Percentiles rank a stretch among this genome's conserved stretches.
These are phyloP conservation scores for Laothoe populi DNA, from an alignment of 2,888 invertebrate genomes.

Conservation along the genomic window DNA sequence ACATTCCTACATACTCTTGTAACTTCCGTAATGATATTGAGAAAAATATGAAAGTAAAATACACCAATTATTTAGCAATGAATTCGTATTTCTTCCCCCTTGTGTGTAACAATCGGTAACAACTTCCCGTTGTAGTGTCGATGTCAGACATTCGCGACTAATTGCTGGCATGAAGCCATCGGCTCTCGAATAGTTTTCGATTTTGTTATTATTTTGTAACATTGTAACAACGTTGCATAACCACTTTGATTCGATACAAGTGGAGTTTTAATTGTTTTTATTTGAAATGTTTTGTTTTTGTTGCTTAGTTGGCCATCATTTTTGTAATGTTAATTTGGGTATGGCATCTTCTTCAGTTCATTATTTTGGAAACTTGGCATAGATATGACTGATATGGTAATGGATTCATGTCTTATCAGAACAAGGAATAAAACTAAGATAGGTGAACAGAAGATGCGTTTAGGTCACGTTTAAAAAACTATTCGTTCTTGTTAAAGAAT, in stretches of 20 bases:
- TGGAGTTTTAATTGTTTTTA: conserved; percentile 20
- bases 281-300: neutral
- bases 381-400: no score
- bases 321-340: neutral
- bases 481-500: no score
- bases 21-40: neutral
- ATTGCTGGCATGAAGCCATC: conserved; percentile 36
- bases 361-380: no score
- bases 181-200: conserved; percentile 7
- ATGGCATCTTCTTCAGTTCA: neutral
- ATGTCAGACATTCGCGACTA: conserved; percentile 37
- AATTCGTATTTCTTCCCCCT: conserved; percentile 7
- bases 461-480: no score
- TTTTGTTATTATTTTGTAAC: conserved; percentile 27
- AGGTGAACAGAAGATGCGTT: no score
- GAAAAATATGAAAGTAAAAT: conserved; percentile 18
- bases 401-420: no score
- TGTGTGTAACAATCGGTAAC: conserved; percentile 28
- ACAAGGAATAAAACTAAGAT: no score
- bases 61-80: conserved; percentile 12
- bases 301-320: neutral
- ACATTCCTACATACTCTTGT: neutral
- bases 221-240: conserved; percentile 29
- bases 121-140: conserved; percentile 33
- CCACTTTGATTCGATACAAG: conserved; percentile 28